Evolutionary conservation across 2,888 invertebrate genomes (phyloP).

Genomic region (Ornithoptera priamus): DNA sequence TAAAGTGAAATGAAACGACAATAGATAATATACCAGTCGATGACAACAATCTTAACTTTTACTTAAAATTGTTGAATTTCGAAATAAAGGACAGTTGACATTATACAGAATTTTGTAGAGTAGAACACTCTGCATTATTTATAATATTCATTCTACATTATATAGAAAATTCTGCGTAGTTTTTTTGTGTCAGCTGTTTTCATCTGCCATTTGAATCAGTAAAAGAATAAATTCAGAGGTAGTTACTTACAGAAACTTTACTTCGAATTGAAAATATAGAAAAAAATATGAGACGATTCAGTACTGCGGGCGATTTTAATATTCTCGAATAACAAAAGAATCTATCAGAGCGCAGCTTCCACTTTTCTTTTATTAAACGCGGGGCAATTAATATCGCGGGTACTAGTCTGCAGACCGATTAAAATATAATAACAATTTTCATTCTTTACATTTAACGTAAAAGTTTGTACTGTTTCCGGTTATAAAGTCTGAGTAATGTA

Average conservation of each 20-base stretch:
- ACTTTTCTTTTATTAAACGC: slow-evolving; percentile 22
- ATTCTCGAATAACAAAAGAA: slow-evolving; percentile 28
- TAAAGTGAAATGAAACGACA: too few relatives aligned
- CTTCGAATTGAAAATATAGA: slow-evolving; percentile 26
- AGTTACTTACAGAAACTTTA: slow-evolving; percentile 24
- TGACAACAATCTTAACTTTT: too few relatives aligned
- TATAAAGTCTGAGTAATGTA: neutral
- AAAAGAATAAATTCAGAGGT: slow-evolving; percentile 8
- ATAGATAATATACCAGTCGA: too few relatives aligned
- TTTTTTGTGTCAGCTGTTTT: neutral
- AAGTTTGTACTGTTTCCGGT: neutral
- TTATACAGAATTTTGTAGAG: too few relatives aligned
- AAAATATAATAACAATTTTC: slow-evolving; percentile 1
- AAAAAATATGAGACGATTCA: slow-evolving; percentile 9
- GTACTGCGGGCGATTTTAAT: slow-evolving; percentile 28
- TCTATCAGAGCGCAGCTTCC: slow-evolving; percentile 19
- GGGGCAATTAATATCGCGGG: slow-evolving; percentile 23
- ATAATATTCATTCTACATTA: too few relatives aligned
- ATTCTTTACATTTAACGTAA: neutral
- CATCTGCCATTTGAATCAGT: slow-evolving; percentile 5
- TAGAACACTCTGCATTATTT: too few relatives aligned
- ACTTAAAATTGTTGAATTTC: too few relatives aligned
- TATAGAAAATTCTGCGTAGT: neutral
- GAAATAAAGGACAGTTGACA: too few relatives aligned
- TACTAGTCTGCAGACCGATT: slow-evolving; percentile 17